Evolutionary conservation across 2,797 vertebrate genomes (phyloP).

Genomic region (Scolopax rusticola): DNA sequence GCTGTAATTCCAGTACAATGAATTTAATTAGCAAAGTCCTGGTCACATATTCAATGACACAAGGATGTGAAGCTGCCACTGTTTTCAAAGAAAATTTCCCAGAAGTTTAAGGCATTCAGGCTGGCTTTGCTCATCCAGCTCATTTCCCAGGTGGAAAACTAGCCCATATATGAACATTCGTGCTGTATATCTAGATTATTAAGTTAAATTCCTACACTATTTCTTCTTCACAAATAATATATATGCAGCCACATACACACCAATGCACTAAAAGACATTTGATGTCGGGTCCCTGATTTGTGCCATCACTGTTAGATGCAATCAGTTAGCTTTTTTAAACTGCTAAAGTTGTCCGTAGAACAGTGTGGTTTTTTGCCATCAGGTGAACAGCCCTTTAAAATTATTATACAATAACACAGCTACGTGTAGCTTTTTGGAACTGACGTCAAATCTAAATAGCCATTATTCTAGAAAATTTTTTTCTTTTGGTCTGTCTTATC

Average conservation of each 20-base stretch:
- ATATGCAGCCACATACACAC: background rate
- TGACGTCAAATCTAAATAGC: background rate
- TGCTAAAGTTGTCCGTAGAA: background rate
- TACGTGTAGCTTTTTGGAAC: background rate
- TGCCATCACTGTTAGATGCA: background rate
- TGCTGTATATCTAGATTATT: background rate
- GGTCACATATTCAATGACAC: background rate
- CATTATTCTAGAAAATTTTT: background rate
- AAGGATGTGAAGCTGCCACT: background rate
- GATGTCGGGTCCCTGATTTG: fast-evolving
- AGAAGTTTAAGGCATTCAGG: background rate
- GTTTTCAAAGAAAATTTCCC: background rate
- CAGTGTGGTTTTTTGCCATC: background rate
- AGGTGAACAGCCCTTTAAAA: background rate
- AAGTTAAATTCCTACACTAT: background rate
- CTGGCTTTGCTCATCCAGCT: background rate
- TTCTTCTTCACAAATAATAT: background rate
- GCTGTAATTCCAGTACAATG: background rate
- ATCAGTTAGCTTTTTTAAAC: background rate
- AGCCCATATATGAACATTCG: background rate
- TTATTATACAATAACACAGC: background rate
- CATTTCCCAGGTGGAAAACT: background rate
- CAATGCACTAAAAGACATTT: background rate
- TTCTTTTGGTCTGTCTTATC: background rate
- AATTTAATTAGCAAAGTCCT: background rate